phyloP scores from a whole-genome alignment of 2,888 invertebrate genomes.

The Drepana falcataria region DNA sequence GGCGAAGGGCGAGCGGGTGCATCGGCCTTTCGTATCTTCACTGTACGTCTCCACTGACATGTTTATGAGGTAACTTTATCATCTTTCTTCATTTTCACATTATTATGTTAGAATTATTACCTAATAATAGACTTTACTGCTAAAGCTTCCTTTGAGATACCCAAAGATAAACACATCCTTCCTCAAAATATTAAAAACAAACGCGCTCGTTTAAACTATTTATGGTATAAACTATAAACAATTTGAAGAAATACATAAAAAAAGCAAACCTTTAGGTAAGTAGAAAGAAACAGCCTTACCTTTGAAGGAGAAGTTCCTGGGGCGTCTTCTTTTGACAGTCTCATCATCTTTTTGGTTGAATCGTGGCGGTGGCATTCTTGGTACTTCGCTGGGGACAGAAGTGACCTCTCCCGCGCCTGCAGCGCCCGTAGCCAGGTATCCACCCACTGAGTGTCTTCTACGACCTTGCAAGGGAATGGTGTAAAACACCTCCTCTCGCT shows the following conservation, averaged over 20 bases:
- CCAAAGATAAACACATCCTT: conserved; percentile 21
- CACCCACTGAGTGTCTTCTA: conserved; percentile 83
- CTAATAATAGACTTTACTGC: conserved; percentile 61
- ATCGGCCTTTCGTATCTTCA: conserved; percentile 57
- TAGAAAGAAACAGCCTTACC: conserved; percentile 31
- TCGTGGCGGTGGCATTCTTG: conserved; percentile 73
- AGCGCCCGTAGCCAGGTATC: conserved; percentile 76
- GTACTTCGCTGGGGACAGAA: conserved; percentile 73
- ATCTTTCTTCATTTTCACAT: conserved; percentile 43
- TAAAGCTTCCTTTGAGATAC: conserved; percentile 39
- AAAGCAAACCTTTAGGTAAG: background rate
- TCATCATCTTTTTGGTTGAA: conserved; percentile 58
- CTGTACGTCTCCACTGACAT: conserved; percentile 54
- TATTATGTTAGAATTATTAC: conserved; percentile 35
- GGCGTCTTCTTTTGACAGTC: conserved; percentile 54
- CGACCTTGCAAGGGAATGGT: conserved; percentile 70
- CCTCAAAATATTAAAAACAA: conserved; percentile 17
- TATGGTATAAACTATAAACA: background rate
- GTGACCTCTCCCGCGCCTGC: conserved; percentile 62
- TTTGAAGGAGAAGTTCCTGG: conserved; percentile 67
- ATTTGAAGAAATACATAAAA: no score
- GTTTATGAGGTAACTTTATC: conserved; percentile 61
- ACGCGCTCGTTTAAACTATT: background rate
- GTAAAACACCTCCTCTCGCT: conserved; percentile 81
- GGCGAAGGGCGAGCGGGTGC: conserved; percentile 61